Evolutionary conservation across 2,113 vertebrate species (phyloP).

Genomic region (Rhipidura dahli): DNA sequence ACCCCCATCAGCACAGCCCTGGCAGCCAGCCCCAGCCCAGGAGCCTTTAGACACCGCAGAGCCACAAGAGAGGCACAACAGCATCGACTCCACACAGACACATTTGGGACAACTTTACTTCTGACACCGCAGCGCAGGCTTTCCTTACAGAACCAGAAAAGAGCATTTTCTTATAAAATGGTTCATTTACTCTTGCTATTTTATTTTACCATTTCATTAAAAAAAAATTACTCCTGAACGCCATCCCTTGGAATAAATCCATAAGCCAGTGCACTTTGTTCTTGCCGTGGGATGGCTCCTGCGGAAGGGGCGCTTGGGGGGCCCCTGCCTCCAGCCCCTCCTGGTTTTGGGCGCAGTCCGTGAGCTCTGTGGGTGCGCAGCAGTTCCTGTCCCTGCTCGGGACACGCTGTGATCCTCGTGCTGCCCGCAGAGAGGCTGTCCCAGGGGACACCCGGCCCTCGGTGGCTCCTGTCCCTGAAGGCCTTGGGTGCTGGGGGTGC

Average conservation of each 20-base stretch:
- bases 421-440: background rate
- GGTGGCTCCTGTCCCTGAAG: background rate
- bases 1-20: accelerated
- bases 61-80: background rate
- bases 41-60: accelerated
- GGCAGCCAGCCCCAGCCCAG: background rate
- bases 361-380: background rate
- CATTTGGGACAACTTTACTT: slow-evolving; percentile 5
- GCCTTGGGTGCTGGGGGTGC: background rate
- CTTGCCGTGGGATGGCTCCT: background rate
- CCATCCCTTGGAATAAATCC: background rate
- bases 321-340: background rate
- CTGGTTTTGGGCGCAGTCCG: accelerated
- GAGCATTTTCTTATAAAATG: background rate
- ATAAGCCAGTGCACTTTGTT: background rate
- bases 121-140: background rate
- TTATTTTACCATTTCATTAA: background rate
- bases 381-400: background rate
- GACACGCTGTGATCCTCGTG: accelerated
- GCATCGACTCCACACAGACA: background rate
- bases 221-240: slow-evolving; percentile 21
- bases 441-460: background rate
- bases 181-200: background rate
- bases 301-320: background rate
- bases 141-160: background rate